Evolutionary conservation across 2,888 invertebrate species (phyloP).

Genomic region (Choristoneura rosaceana): DNA sequence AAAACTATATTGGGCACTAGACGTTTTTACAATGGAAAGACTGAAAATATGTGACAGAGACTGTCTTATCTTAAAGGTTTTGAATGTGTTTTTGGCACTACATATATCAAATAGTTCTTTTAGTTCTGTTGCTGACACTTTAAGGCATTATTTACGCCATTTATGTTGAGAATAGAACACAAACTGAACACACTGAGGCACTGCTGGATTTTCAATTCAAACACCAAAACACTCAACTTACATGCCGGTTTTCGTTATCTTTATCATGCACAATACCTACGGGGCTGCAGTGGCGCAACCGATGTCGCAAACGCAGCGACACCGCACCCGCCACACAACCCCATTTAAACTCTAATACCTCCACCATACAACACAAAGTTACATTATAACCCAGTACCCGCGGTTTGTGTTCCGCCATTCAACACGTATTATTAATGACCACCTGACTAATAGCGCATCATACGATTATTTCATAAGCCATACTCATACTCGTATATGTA

Average conservation of each 20-base stretch:
- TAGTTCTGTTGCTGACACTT: too few relatives aligned
- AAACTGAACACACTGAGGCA: not conserved
- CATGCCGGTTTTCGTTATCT: constrained; percentile 50
- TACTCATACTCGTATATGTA: constrained; percentile 16
- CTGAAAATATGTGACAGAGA: too few relatives aligned
- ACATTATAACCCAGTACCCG: constrained; percentile 9
- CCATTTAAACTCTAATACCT: constrained; percentile 11
- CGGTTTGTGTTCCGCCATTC: constrained; percentile 30
- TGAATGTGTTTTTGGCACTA: too few relatives aligned
- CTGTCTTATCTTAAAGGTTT: too few relatives aligned
- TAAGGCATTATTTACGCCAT: too few relatives aligned
- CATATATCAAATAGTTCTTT: too few relatives aligned
- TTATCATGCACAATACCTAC: constrained; percentile 57
- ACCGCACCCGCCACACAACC: constrained; percentile 35
- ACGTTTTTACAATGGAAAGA: too few relatives aligned
- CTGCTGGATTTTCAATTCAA: not conserved
- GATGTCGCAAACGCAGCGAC: constrained; percentile 56
- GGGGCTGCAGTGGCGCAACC: constrained; percentile 59
- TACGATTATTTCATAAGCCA: constrained; percentile 34
- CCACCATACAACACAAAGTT: constrained; percentile 10
- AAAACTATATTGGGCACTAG: too few relatives aligned
- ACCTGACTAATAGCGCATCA: constrained; percentile 37
- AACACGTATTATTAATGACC: constrained; percentile 40
- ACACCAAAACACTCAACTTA: not conserved
- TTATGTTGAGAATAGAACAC: too few relatives aligned